Evolutionary conservation across 2,888 invertebrate species (phyloP).

Genomic region (Chrysolina oricalcia): DNA sequence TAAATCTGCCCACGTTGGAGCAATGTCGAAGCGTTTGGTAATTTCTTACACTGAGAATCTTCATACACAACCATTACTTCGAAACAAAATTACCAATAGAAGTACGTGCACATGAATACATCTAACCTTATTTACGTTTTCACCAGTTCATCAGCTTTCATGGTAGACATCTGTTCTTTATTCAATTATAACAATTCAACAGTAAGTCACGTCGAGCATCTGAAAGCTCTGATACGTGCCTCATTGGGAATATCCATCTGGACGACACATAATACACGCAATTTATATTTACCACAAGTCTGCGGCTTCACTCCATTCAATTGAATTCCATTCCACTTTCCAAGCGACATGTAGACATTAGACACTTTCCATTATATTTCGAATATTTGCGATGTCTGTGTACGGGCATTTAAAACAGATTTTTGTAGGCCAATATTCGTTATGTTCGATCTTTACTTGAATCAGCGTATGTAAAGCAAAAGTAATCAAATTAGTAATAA

Average conservation of each 20-base stretch:
- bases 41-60: not conserved
- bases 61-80: not conserved
- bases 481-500: no score
- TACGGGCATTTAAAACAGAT: not conserved
- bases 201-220: not conserved
- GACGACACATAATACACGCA: not conserved
- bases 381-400: not conserved
- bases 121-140: slow-evolving; percentile 24
- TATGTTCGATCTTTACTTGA: not conserved
- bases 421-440: not conserved
- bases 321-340: slow-evolving; percentile 7
- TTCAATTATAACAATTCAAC: slow-evolving; percentile 14
- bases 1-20: no score
- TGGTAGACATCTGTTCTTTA: slow-evolving; percentile 2
- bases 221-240: not conserved
- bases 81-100: not conserved
- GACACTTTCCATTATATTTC: slow-evolving; percentile 21
- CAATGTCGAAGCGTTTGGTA: no score
- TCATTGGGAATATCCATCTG: not conserved
- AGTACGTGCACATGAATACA: slow-evolving; percentile 6
- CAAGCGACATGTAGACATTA: not conserved
- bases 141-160: slow-evolving; percentile 11
- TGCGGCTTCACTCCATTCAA: slow-evolving; percentile 10
- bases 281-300: slow-evolving; percentile 23
- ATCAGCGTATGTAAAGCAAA: no score